Conservation (phyloP, 1,140 invertebrate genomes). For the Melipona quadrifasciata region DNA sequence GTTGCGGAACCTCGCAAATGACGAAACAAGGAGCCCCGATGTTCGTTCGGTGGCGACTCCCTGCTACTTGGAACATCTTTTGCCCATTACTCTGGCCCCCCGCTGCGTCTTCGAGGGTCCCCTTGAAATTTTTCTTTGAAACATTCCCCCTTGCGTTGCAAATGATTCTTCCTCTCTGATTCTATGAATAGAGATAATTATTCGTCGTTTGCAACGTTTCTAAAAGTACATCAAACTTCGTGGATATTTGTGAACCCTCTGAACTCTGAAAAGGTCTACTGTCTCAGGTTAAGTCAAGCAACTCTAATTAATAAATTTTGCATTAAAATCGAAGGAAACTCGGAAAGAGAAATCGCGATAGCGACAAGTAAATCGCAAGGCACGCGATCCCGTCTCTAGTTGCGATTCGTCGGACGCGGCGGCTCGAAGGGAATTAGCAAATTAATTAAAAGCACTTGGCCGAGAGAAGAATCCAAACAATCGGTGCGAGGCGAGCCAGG, state of each 20-base stretch:
- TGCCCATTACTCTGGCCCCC: not conserved
- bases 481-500: conserved; percentile 15
- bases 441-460: conserved; percentile 65
- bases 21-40: not conserved
- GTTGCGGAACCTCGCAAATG: not conserved
- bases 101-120: not conserved
- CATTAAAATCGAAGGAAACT: too few relatives aligned
- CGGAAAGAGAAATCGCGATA: too few relatives aligned
- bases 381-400: not conserved
- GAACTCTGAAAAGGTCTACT: not conserved
- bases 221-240: too few relatives aligned
- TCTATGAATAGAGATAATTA: too few relatives aligned
- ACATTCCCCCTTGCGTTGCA: not conserved
- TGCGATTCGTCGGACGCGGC: conserved; percentile 13
- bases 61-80: not conserved
- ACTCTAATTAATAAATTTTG: too few relatives aligned
- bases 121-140: not conserved
- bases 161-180: not conserved
- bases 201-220: too few relatives aligned
- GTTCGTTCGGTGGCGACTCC: not conserved
- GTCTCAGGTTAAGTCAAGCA: too few relatives aligned
- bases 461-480: conserved; percentile 54
- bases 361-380: not conserved
- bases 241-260: too few relatives aligned
- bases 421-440: conserved; percentile 59